These are phyloP conservation scores for Bugula neritina DNA, from an alignment of 2,888 invertebrate genomes.

Conservation along the genomic window DNA sequence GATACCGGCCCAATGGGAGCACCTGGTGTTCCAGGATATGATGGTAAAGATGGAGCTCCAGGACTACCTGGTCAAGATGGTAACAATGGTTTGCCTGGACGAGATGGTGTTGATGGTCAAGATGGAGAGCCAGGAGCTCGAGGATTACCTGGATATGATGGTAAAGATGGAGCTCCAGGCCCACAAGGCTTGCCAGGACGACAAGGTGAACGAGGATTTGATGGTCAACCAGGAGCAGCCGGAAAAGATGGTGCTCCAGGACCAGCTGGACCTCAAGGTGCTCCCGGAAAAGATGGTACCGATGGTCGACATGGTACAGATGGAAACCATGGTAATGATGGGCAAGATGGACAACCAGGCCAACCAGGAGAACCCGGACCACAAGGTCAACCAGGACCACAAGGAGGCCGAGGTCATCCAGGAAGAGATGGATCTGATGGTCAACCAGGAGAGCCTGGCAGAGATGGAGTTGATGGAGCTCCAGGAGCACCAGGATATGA, in stretches of 20 bases:
- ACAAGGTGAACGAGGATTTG: not conserved
- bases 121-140: slow-evolving; percentile 25
- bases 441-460: not conserved
- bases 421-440: slow-evolving; percentile 24
- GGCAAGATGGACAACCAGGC: slow-evolving; percentile 25
- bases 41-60: slow-evolving; percentile 15
- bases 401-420: not conserved
- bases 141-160: not conserved
- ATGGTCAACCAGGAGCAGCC: slow-evolving; percentile 26
- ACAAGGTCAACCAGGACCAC: slow-evolving; percentile 27
- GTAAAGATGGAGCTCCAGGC: slow-evolving; percentile 7
- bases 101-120: slow-evolving; percentile 22
- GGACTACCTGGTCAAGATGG: slow-evolving; percentile 4
- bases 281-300: slow-evolving; percentile 27
- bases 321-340: slow-evolving; percentile 26
- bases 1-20: not conserved
- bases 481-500: not conserved
- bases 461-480: slow-evolving; percentile 10
- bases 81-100: not conserved
- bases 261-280: slow-evolving; percentile 28
- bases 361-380: slow-evolving; percentile 26
- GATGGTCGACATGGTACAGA: slow-evolving; percentile 25
- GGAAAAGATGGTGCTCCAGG: slow-evolving; percentile 28
- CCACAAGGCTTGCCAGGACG: not conserved
- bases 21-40: slow-evolving; percentile 18